These are phyloP conservation scores for Odontomyia ornata DNA, from an alignment of 2,888 invertebrate genomes.

Conservation along the genomic window DNA sequence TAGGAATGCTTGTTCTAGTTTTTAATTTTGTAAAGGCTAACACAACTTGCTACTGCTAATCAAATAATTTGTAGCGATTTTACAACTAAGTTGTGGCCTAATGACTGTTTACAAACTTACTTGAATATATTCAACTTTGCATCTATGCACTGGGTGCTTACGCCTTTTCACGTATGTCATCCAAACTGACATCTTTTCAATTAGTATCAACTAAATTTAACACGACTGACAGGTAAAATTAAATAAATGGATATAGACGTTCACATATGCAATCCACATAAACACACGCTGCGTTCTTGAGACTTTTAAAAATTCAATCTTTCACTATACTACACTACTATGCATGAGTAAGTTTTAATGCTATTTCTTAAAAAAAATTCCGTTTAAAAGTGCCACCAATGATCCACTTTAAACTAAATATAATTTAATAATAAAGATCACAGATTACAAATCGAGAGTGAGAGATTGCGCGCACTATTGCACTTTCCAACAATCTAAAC, in stretches of 20 bases:
- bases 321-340: background rate
- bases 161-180: constrained; percentile 67
- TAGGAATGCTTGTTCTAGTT: too few species aligned
- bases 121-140: constrained; percentile 62
- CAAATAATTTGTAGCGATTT: too few species aligned
- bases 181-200: constrained; percentile 68
- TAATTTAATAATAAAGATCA: constrained; percentile 21
- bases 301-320: constrained; percentile 13
- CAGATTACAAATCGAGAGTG: background rate
- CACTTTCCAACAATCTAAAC: background rate
- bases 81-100: too few species aligned
- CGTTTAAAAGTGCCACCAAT: background rate
- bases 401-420: constrained; percentile 11
- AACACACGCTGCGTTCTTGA: background rate
- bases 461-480: background rate
- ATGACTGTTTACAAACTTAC: too few species aligned
- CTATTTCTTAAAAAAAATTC: background rate
- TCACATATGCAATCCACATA: background rate
- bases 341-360: constrained; percentile 4
- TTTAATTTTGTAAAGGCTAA: too few species aligned
- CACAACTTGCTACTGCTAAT: too few species aligned
- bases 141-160: constrained; percentile 55
- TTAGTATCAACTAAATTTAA: constrained; percentile 8
- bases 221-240: background rate
- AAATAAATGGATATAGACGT: background rate